These are phyloP conservation scores for Drosophila baimaii DNA, from an alignment of 1,140 invertebrate species.

Conservation along the genomic window DNA sequence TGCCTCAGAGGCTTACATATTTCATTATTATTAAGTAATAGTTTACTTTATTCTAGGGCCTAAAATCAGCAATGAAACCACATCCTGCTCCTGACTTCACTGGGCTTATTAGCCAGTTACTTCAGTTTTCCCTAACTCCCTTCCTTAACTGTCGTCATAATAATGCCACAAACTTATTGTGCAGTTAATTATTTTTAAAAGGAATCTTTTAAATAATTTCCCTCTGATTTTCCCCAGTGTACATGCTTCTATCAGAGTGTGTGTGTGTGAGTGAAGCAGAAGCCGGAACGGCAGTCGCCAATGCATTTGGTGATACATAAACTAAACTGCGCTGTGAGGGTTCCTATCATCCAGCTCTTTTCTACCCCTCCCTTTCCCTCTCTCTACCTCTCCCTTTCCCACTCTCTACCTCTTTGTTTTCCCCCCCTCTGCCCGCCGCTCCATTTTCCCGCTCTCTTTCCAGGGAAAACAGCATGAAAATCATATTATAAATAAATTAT, in stretches of 20 bases:
- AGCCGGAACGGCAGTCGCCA: constrained; percentile 43
- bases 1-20: too few species aligned
- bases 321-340: constrained; percentile 49
- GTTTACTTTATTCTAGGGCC: too few species aligned
- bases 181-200: neutral
- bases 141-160: neutral
- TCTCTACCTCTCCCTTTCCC: neutral
- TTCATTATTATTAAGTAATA: neutral
- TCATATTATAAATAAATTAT: constrained; percentile 83
- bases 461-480: constrained; percentile 78
- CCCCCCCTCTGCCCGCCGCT: too few species aligned
- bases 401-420: neutral
- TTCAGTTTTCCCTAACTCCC: neutral
- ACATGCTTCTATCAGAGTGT: neutral
- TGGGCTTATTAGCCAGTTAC: too few species aligned
- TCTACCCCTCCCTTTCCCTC: too few species aligned
- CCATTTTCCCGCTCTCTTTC: constrained; percentile 5
- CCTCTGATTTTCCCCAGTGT: neutral
- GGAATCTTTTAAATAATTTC: neutral
- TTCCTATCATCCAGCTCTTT: constrained; percentile 23
- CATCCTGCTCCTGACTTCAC: too few species aligned
- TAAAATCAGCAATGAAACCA: too few species aligned
- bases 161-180: neutral
- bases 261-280: neutral
- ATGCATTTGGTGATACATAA: constrained; percentile 71